Evolutionary conservation across 2,113 vertebrate genomes (phyloP).

Genomic region (Penelope pileata): DNA sequence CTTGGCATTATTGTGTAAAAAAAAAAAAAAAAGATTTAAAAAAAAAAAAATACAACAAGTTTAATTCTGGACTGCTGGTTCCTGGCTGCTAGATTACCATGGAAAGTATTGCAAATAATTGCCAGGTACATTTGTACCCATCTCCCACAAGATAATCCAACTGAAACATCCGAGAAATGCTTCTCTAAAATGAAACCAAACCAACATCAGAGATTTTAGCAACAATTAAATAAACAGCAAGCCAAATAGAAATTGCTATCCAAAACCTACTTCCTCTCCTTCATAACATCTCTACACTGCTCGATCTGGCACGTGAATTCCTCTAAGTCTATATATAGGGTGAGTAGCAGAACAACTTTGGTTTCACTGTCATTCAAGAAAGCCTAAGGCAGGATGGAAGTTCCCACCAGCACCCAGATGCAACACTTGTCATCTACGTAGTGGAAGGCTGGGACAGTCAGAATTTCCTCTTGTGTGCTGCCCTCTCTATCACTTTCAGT

Average conservation of each 20-base stretch:
- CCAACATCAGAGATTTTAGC: neutral
- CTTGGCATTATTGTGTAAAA: neutral
- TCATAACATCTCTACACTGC: rapidly evolving
- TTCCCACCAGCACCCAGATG: neutral
- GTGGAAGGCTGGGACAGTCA: neutral
- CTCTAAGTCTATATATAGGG: rapidly evolving
- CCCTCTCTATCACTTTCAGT: neutral
- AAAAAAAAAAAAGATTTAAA: neutral
- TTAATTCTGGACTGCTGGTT: neutral
- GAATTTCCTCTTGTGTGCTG: neutral
- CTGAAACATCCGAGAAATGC: neutral
- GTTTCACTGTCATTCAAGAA: rapidly evolving
- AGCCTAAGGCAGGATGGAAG: neutral
- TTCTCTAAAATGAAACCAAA: neutral
- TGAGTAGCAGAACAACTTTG: neutral
- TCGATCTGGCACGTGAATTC: neutral
- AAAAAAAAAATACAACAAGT: neutral
- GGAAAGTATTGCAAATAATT: neutral
- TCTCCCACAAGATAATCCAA: neutral
- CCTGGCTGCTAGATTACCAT: neutral
- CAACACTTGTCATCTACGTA: constrained; percentile 21
- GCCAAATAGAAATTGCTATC: neutral
- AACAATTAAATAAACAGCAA: neutral
- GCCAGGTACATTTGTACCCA: neutral
- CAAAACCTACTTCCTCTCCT: neutral